Evolutionary conservation across 1,140 invertebrate species (phyloP), one percentile per base, ranked within the genome.

Genomic region (Branchinecta lindahli): DNA sequence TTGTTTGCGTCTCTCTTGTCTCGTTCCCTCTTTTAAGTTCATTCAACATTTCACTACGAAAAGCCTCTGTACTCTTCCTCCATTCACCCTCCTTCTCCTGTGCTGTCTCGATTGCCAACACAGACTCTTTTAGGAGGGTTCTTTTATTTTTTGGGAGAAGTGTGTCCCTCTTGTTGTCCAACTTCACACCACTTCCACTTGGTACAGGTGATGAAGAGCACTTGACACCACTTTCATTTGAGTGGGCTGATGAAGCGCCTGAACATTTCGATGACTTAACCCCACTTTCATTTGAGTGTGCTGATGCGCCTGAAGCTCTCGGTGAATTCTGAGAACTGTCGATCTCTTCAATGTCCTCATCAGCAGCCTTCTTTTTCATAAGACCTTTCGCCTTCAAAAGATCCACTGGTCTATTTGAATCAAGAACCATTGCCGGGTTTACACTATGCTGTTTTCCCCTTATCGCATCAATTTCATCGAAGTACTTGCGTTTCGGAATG

Each of bases 131-230:
- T 52, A 52, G 47, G n/a, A 52, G 47, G 47, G 47, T 52, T 52
- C 47, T 52, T 52, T 52, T 52, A 52, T 52, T 52, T n/a, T 52
- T 52, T 52, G 47, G 47, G 47, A 52, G 47, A 52, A 52, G 47
- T 52, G 47, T 52, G 9, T 52, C 47, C 47, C 47, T 52, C 47
- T 52, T 52, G 47, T 52, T 52, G 9, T 52, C 47, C 47, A n/a
- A 52, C 9, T 52, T 52, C n/a, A 9, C n/a, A 52, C 47, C 47
- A 52, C 47, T 52, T 52, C n/a, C 47, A 52, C 47, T 52, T 52
- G 47, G 9, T 52, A 9, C 47, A n/a, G 47, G 47, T 52, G 47
- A 52, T 52, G 47, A 52, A n/a, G 47, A 52, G 47, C 9, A 52
- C 47, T 52, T 52, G 47, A 52, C 47, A 52, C 47, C 47, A 52